Conservation (phyloP, 1,140 invertebrate genomes). For the Cydia fagiglandana region DNA sequence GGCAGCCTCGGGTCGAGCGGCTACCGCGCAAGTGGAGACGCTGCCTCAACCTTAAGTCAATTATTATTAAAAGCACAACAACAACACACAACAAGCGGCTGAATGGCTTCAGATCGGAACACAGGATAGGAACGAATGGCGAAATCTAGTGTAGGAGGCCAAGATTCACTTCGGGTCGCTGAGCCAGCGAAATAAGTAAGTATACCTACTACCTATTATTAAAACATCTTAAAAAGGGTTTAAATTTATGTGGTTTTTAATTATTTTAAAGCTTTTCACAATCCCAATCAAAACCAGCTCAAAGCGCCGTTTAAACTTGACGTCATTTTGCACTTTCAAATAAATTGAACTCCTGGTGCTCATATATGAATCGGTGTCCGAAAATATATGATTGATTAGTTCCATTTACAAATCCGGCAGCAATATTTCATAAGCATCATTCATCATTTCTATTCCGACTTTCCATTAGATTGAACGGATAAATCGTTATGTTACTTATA, state of each 20-base stretch:
- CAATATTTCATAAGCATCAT: constrained; percentile 19
- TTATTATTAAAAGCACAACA: no score
- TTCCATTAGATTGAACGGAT: background rate
- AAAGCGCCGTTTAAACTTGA: background rate
- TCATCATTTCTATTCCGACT: constrained; percentile 8
- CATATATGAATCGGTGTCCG: constrained; percentile 11
- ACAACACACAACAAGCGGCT: no score
- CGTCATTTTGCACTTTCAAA: background rate
- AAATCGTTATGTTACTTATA: background rate
- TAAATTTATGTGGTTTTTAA: background rate
- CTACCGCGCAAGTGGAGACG: no score
- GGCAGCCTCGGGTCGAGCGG: no score
- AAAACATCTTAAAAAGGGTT: no score
- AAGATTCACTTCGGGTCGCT: no score
- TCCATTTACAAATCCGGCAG: constrained; percentile 7
- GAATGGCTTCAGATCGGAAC: no score
- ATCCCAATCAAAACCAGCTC: background rate
- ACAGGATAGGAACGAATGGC: no score
- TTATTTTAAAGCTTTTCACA: background rate
- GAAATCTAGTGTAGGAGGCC: no score
- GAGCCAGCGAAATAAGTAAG: no score
- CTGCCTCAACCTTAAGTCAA: no score
- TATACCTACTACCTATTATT: no score
- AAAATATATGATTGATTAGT: constrained; percentile 19
- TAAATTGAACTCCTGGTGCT: background rate